Conservation (phyloP, 2,113 vertebrate species). For the Noturus placidus region DNA sequence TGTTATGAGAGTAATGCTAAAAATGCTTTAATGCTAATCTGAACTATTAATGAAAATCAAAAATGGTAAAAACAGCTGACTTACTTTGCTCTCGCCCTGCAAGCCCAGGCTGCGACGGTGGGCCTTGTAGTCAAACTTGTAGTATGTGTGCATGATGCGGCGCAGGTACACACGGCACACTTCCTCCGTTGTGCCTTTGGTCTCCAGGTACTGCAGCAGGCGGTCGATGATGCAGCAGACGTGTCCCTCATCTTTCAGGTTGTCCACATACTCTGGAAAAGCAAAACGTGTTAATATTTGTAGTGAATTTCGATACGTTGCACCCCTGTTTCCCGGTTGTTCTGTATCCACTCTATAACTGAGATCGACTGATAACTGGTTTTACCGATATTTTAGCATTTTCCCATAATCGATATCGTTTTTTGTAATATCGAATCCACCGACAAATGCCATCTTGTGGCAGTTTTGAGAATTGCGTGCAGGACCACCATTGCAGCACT, state of each 20-base stretch:
- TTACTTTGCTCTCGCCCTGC: constrained; percentile 83
- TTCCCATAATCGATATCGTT: no score
- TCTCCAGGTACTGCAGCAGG: constrained; percentile 81
- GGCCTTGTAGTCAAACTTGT: constrained; percentile 93
- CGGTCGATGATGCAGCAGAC: constrained; percentile 84
- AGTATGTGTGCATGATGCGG: constrained; percentile 89
- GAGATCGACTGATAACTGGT: no score
- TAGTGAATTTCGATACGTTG: not conserved
- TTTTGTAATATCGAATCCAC: no score
- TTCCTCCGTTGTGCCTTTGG: constrained; percentile 84
- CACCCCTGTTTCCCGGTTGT: not conserved
- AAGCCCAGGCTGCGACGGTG: constrained; percentile 81
- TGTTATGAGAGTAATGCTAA: not conserved
- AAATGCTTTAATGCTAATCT: not conserved
- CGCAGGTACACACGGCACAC: constrained; percentile 82
- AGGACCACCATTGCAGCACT: no score
- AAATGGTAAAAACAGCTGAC: not conserved
- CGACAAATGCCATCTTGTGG: no score
- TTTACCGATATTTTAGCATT: no score
- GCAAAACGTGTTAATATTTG: not conserved
- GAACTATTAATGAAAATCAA: not conserved
- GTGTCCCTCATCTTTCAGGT: constrained; percentile 82
- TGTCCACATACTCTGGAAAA: constrained; percentile 85
- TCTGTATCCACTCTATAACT: not conserved
- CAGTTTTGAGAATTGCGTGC: no score